Evolutionary conservation across 2,797 vertebrate genomes (phyloP).

Genomic region (Oceanodroma leucorhoa): DNA sequence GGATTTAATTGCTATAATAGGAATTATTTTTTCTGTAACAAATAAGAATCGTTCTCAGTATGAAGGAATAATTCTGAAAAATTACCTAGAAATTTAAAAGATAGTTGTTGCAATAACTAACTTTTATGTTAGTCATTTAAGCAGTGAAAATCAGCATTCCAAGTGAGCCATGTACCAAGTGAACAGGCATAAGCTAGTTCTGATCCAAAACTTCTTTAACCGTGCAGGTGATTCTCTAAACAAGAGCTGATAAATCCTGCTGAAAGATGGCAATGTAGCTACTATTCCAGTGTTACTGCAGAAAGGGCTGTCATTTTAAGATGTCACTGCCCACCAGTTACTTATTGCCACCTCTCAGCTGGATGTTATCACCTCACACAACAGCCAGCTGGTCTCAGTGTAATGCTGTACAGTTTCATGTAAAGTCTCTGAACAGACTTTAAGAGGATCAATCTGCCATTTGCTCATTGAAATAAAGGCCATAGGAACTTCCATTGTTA

Average conservation of each 20-base stretch:
- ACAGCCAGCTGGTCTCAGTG: background rate
- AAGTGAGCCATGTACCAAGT: accelerated
- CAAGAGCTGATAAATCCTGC: background rate
- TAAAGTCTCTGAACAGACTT: background rate
- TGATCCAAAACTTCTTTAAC: background rate
- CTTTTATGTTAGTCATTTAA: background rate
- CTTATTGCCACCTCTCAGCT: background rate
- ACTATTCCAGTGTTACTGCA: background rate
- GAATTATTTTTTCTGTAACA: background rate
- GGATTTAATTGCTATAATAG: background rate
- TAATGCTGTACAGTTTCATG: background rate
- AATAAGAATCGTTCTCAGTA: background rate
- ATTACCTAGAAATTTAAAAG: background rate
- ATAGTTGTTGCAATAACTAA: background rate
- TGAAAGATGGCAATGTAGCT: background rate
- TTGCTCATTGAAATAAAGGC: background rate
- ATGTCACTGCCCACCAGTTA: background rate
- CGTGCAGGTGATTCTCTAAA: background rate
- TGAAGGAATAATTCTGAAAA: background rate
- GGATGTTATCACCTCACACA: background rate
- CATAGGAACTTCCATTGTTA: background rate
- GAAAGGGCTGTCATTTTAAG: background rate
- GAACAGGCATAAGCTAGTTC: background rate
- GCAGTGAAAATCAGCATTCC: background rate
- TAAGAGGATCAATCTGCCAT: background rate